Evolutionary conservation across 2,888 invertebrate species (phyloP).

Genomic region (Unio pictorum): DNA sequence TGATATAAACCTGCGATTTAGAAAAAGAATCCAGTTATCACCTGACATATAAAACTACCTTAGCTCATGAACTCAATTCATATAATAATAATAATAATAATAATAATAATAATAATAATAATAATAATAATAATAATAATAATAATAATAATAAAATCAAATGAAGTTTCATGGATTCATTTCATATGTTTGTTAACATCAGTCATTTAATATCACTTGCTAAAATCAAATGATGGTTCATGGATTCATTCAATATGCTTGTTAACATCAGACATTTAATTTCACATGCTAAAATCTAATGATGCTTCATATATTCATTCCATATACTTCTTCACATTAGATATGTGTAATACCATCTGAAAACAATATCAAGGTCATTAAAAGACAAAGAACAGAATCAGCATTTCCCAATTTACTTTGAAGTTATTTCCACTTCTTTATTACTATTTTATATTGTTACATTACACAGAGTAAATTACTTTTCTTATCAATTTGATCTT

Average conservation of each 20-base stretch:
- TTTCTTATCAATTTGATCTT: no score
- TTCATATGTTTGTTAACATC: neutral
- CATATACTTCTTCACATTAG: neutral
- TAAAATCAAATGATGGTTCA: neutral
- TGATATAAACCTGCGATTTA: slow-evolving; percentile 62
- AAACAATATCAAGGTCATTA: no score
- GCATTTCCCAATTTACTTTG: no score
- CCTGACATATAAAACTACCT: no score
- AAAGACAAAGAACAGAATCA: no score
- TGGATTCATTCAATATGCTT: neutral
- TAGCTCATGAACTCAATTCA: neutral
- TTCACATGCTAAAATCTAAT: neutral
- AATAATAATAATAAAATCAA: neutral
- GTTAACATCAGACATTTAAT: neutral
- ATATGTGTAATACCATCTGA: no score
- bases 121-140: no score
- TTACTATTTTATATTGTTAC: no score
- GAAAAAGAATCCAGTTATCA: neutral
- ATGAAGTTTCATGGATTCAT: neutral
- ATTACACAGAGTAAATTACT: no score
- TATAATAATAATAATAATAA: neutral
- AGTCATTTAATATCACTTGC: neutral
- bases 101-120: no score
- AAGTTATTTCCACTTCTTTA: no score
- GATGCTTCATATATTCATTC: neutral